Evolutionary conservation across 2,888 invertebrate species (phyloP).

Genomic region (Campaea margaritaria): DNA sequence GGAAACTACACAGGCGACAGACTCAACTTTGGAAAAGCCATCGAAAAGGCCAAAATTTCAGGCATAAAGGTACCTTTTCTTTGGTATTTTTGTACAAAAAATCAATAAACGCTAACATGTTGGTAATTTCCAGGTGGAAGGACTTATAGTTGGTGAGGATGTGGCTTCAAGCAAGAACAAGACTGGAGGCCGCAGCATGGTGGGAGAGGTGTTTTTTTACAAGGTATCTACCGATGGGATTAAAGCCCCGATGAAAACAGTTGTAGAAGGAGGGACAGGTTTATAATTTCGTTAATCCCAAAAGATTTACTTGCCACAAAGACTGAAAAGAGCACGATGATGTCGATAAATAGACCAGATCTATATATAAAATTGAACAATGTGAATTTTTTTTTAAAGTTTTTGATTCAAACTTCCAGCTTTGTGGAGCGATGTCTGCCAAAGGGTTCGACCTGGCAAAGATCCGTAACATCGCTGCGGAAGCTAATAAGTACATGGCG

Average conservation of each 20-base stretch:
- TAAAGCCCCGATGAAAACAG: no score
- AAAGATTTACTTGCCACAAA: no score
- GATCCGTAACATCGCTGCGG: constrained; percentile 79
- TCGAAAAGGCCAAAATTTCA: constrained; percentile 88
- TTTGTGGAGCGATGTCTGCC: constrained; percentile 91
- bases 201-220: constrained; percentile 86
- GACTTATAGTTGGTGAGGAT: constrained; percentile 89
- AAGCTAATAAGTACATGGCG: constrained; percentile 83
- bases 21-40: constrained; percentile 92
- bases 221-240: constrained; percentile 64
- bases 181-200: constrained; percentile 88
- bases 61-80: constrained; percentile 80
- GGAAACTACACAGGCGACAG: constrained; percentile 92
- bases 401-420: constrained; percentile 56
- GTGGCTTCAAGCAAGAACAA: constrained; percentile 83
- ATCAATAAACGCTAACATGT: background rate
- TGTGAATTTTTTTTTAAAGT: background rate
- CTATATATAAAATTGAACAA: no score
- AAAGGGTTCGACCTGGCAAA: constrained; percentile 83
- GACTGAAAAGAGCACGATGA: no score
- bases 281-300: no score
- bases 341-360: no score
- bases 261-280: no score
- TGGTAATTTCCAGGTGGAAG: constrained; percentile 69
- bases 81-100: background rate